Evolutionary conservation across 2,113 vertebrate species (phyloP), one percentile per base, ranked within the genome.

Genomic region (Callipepla californica): DNA sequence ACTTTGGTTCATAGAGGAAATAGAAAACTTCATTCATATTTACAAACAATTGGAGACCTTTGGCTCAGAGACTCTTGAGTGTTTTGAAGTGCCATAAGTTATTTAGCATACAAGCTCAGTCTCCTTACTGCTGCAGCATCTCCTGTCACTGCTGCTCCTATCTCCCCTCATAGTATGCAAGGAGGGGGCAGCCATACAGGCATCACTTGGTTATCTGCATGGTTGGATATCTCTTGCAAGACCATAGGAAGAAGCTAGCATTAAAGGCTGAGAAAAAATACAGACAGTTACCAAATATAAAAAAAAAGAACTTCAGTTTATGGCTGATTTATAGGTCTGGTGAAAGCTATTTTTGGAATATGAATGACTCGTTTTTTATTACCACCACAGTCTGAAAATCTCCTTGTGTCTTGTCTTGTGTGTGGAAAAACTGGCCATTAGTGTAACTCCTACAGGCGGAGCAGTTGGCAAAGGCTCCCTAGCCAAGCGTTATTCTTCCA

Each of bases 321-420:
- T 58, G 57, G 36, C 12, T 95, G 82, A 86, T 92, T 89, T 93
- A 89, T n/a, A 50, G 53, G 65, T 1, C 18, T 47, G 36, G 59
- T 77, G 75, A 92, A 87, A 91, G 47, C 59, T 55, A 5, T 85
- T 87, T 80, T 83, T 73, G 80, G 28, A 61, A 11, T 72, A 50
- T 40, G 66, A 78, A 45, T 65, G 3, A 79, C 42, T 77, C 20
- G 6, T 55, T 58, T 58, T 76, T 75, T 47, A 76, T 93, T 85
- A 26, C 34, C 57, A 68, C 26, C 42, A 34, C 38, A 78, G 47
- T 38, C 75, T 90, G 72, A 65, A 79, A 70, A 72, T 48, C 77
- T 92, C 44, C 53, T 78, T 84, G 14, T 63, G 17, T 80, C 73
- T 83, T 83, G 40, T 61, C 30, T 83, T 28, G 9, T 45, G 17